Conservation (phyloP, 2,888 invertebrate genomes). For the Drepana falcataria region DNA sequence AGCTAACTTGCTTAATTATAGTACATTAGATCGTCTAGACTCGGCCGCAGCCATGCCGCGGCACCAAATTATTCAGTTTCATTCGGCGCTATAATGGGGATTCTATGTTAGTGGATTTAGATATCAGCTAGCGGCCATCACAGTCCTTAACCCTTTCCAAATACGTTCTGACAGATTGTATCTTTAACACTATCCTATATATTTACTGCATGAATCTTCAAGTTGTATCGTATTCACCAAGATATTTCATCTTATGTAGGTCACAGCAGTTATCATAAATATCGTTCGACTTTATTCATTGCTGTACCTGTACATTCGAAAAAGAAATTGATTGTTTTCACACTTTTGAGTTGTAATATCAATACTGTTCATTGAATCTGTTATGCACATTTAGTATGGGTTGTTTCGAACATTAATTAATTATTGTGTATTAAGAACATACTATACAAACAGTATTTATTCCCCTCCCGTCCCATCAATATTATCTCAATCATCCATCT, state of each 20-base stretch:
- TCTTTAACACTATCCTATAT: not conserved
- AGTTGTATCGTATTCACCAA: not conserved
- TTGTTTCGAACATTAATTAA: no score
- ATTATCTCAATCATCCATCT: conserved; percentile 15
- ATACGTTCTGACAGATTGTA: not conserved
- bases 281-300: not conserved
- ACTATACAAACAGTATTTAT: not conserved
- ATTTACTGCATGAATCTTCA: not conserved
- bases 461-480: conserved; percentile 6
- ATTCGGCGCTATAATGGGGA: conserved; percentile 21
- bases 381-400: no score
- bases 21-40: conserved; percentile 27
- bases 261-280: not conserved
- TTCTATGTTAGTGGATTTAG: conserved; percentile 18
- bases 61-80: conserved; percentile 21
- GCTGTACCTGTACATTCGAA: no score
- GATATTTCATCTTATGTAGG: not conserved
- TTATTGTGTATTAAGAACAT: no score
- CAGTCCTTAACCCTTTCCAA: not conserved
- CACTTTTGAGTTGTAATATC: no score
- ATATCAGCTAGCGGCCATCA: conserved; percentile 3
- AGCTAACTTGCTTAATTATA: not conserved
- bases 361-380: no score
- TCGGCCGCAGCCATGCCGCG: conserved; percentile 8
- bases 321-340: no score